Evolutionary conservation across 92 coral and sea anemone genomes (phyloP), one percentile per base, ranked within the genome.

Genomic region (Diadumene lineata): DNA sequence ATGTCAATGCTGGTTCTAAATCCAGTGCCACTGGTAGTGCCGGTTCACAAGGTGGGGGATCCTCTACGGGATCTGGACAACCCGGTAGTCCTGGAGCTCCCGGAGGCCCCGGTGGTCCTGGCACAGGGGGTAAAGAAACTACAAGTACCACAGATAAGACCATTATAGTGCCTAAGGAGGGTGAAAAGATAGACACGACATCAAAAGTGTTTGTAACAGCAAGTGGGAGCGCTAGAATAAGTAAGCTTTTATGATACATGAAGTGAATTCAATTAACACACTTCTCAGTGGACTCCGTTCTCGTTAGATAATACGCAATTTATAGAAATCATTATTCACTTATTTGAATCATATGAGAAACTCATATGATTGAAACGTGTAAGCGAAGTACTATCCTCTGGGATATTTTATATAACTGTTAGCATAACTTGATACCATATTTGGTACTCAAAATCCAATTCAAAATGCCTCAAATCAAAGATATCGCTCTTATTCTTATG

Each of bases 1-100:
- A 58, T 11, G 77, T 53, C 10, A 34, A 51, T 22, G 79, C 65
- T 11, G 72, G 73, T 22, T 72, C 66, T 38, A 29, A 13, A 70
- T 60, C 31, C 33, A 70, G 25, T 48, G 62, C 68, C 34, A 1
- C 34, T 3, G 68, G 68, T 0, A 62, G 17, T 1, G 68, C 68
- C 24, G 31, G 31, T 2, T 30, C 65, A 29, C 7, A 38, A 0
- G 68, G 68, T 1, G 7, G 18, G 60, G 60, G 60, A 38, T 6
- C 48, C 48, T 38, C 48, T 38, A 8, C 60, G 24, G 77, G 77
- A 2, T 16, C 48, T 34, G 44, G 46, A 29, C 1, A 9, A 64
- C 18, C 46, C 15, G 69, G 69, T 13, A 27, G 48, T 18, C 26
- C 50, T 11, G 77, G 34, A 1, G n/a, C 50, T 50, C 28, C 51